phyloP scores from a whole-genome alignment of 2,113 vertebrate species.

The Neofelis nebulosa region DNA sequence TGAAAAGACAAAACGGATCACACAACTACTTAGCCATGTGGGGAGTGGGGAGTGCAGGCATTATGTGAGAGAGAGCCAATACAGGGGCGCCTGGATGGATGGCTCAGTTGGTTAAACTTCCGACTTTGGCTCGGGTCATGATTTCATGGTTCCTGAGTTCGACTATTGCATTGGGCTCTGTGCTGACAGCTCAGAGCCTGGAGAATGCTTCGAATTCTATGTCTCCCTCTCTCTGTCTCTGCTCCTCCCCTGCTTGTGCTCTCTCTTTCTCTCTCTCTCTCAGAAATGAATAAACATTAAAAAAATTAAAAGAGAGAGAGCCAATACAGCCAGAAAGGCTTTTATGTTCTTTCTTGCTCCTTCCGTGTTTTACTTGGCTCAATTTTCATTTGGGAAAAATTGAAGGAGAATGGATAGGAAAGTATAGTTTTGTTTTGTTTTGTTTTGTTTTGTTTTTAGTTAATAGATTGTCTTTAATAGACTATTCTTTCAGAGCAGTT shows the following conservation, averaged over 20 bases:
- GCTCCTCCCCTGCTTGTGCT: too few species aligned
- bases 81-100: too few species aligned
- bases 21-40: not conserved
- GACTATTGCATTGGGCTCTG: too few species aligned
- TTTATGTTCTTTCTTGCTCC: not conserved
- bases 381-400: not conserved
- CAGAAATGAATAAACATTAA: too few species aligned
- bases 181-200: too few species aligned
- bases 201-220: too few species aligned
- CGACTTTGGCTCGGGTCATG: too few species aligned
- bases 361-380: not conserved
- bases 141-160: too few species aligned
- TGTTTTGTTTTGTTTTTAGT: too few species aligned
- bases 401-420: not conserved
- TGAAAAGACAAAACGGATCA: not conserved
- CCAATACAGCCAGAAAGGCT: not conserved
- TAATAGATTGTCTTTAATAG: not conserved
- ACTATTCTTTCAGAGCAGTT: not conserved
- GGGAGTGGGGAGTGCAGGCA: not conserved
- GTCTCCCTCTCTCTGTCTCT: too few species aligned
- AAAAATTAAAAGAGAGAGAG: not conserved
- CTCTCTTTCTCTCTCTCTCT: too few species aligned
- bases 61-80: not conserved
- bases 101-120: too few species aligned
- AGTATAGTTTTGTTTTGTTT: not conserved